Conservation (phyloP, 2,113 vertebrate genomes). For the Tichodroma muraria region DNA sequence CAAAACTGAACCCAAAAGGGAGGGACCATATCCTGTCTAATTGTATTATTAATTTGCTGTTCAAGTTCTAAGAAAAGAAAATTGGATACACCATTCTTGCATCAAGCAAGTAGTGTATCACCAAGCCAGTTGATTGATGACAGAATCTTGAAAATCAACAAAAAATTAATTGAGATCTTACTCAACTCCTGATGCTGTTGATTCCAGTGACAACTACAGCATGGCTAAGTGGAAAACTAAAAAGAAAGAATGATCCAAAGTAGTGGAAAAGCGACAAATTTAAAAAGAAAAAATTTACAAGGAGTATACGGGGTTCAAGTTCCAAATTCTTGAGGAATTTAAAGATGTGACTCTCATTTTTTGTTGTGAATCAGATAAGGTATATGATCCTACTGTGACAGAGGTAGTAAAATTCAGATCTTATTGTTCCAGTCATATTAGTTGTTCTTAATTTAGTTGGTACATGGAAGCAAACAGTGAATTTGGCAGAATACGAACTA, state of each 20-base stretch:
- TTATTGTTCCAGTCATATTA: background rate
- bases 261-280: background rate
- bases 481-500: background rate
- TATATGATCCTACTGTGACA: background rate
- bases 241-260: background rate
- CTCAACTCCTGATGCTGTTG: background rate
- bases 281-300: background rate
- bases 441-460: background rate
- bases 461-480: background rate
- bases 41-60: background rate
- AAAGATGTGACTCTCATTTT: background rate
- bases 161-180: background rate
- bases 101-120: background rate
- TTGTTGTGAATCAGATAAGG: background rate
- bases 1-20: background rate
- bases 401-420: background rate
- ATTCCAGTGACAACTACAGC: background rate
- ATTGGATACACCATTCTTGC: background rate
- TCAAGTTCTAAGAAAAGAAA: background rate
- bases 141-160: background rate
- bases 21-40: background rate
- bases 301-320: background rate
- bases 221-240: background rate
- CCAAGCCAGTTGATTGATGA: background rate
- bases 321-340: background rate